Evolutionary conservation across 2,113 vertebrate species (phyloP), one percentile per base, ranked within the genome.

Genomic region (Thamnaconus septentrionalis): DNA sequence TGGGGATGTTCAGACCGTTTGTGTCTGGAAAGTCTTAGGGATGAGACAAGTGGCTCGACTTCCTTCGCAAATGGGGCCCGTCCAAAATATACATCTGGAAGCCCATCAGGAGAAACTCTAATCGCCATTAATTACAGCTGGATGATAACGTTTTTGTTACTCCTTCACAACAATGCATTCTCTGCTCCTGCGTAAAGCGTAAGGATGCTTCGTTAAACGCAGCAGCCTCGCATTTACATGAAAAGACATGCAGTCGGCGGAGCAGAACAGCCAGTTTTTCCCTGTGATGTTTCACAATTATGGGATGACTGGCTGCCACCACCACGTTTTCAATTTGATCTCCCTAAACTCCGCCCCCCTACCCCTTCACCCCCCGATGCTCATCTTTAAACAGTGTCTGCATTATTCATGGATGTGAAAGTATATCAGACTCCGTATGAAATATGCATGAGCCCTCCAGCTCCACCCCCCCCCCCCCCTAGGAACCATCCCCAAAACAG

Each of bases 381-480:
- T 83, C 70, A 68, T 78, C 69, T 61, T 85, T 88, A 87, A 88
- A 84, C 85, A 77, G 49, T 74, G 61, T 64, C 77, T 90, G 76
- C 80, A 90, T 90, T 88, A 90, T 90, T 73, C 86, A 90, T 89
- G 66, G 75, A 9, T n/a, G 51, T 68, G 82, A 86, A 86, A 89
- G 83, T 86, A 82, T 86, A 88, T 86, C 82, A 81, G 73, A 55
- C 71, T 74, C 62, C 61, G 56, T 68, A 84, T 90, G 82, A 89
- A 90, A 88, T 87, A 90, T 90, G 75, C 83, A 90, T 89, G 82
- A 88, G 83, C 43, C 55, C 67, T 52, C 43, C 53, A 71, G 71
- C 67, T 71, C 8, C 43, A 40, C 52, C 50, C 62, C 43, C 9
- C 39, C 53, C 8, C 4, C 39, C 53, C 39, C 8, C 8, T 5